Evolutionary conservation across 2,888 invertebrate species (phyloP).

Genomic region (Parnassius mnemosyne): DNA sequence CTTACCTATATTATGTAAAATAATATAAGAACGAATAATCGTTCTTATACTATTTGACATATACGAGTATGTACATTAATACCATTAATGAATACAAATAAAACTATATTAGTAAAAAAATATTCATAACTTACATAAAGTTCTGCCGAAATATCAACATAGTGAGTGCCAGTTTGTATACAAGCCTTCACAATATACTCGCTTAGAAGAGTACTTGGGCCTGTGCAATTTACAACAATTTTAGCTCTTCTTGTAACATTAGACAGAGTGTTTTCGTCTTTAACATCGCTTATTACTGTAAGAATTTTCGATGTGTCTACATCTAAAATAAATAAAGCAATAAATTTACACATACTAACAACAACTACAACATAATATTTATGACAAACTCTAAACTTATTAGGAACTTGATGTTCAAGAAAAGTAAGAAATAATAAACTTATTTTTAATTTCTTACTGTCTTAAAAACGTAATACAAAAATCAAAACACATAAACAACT

Average conservation of each 20-base stretch:
- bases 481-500: too few relatives aligned
- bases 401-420: not conserved
- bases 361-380: too few relatives aligned
- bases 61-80: too few relatives aligned
- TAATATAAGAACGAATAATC: too few relatives aligned
- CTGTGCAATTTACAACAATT: constrained; percentile 53
- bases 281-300: constrained; percentile 42
- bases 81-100: too few relatives aligned
- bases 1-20: too few relatives aligned
- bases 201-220: constrained; percentile 47
- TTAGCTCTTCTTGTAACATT: constrained; percentile 39
- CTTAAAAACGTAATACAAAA: not conserved
- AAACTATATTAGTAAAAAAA: not conserved
- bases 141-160: constrained; percentile 59
- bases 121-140: constrained; percentile 43
- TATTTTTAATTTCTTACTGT: not conserved
- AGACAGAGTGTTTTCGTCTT: constrained; percentile 37
- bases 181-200: constrained; percentile 52
- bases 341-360: not conserved
- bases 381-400: too few relatives aligned
- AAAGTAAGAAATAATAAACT: not conserved
- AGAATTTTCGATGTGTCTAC: constrained; percentile 37
- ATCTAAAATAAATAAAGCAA: constrained; percentile 37
- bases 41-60: too few relatives aligned
- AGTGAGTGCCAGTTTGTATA: constrained; percentile 50